Percentiles rank a stretch among this genome's conserved stretches.
Evolutionary conservation across 2,888 invertebrate genomes (phyloP).

Genomic region (Parasteatoda lunata): DNA sequence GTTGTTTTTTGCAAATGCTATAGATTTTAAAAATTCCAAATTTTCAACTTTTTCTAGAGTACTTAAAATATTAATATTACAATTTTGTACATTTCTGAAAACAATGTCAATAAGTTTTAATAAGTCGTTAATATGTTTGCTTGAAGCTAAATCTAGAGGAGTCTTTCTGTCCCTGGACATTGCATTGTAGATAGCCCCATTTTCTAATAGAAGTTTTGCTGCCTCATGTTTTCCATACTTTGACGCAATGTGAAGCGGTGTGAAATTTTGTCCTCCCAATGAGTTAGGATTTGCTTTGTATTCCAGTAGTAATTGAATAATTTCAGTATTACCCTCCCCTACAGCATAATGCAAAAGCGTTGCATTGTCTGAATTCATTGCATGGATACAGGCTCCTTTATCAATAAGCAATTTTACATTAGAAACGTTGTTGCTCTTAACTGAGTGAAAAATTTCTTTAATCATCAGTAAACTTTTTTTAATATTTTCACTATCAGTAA

Average conservation of each 20-base stretch:
- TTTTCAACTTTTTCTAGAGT: background rate
- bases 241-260: conserved; percentile 43
- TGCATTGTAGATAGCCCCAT: conserved; percentile 21
- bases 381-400: conserved; percentile 37
- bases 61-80: background rate
- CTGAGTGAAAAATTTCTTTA: conserved; percentile 31
- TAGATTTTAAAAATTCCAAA: background rate
- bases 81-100: conserved; percentile 31
- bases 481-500: background rate
- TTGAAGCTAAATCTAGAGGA: conserved; percentile 11
- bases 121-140: background rate
- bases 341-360: conserved; percentile 43
- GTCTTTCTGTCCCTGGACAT: background rate
- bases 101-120: conserved; percentile 19
- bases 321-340: conserved; percentile 22
- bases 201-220: conserved; percentile 9
- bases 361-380: background rate
- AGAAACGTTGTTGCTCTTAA: conserved; percentile 1
- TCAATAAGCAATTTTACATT: background rate
- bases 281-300: conserved; percentile 36
- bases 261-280: conserved; percentile 8
- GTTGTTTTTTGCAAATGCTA: conserved; percentile 10
- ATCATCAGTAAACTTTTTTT: background rate
- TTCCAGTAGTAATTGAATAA: conserved; percentile 28
- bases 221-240: conserved; percentile 8